Conservation (phyloP, 2,113 vertebrate genomes). For the Ondatra zibethicus region DNA sequence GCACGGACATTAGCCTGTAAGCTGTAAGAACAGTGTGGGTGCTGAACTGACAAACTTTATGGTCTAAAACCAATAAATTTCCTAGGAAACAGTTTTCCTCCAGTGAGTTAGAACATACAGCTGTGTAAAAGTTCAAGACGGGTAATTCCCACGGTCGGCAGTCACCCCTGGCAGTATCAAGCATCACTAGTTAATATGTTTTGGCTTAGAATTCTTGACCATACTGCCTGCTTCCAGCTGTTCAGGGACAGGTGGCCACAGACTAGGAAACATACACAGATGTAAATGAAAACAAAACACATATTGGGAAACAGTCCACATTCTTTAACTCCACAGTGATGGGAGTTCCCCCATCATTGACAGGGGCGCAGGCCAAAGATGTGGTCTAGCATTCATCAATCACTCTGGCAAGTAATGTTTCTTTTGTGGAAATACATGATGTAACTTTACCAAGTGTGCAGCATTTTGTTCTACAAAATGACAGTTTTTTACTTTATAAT, state of each 20-base stretch:
- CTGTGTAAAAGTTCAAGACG: slow-evolving; percentile 39
- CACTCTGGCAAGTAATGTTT: slow-evolving; percentile 38
- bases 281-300: slow-evolving; percentile 75
- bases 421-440: not conserved
- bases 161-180: not conserved
- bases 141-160: slow-evolving; percentile 44
- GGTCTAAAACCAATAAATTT: slow-evolving; percentile 35
- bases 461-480: slow-evolving; percentile 38
- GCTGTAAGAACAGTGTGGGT: slow-evolving; percentile 83
- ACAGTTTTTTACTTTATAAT: not conserved
- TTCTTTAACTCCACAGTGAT: slow-evolving; percentile 63
- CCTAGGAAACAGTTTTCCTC: slow-evolving; percentile 56
- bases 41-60: slow-evolving; percentile 45
- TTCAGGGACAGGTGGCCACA: slow-evolving; percentile 70
- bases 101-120: slow-evolving; percentile 60
- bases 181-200: slow-evolving; percentile 37
- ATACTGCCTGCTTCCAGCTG: slow-evolving; percentile 72
- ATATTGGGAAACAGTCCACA: slow-evolving; percentile 52
- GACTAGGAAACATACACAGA: slow-evolving; percentile 49
- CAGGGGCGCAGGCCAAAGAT: not conserved
- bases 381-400: slow-evolving; percentile 18
- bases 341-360: slow-evolving; percentile 25
- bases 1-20: slow-evolving; percentile 92
- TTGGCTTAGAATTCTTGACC: slow-evolving; percentile 34
- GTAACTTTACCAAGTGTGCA: not conserved